These are phyloP conservation scores for Nomada goodeniana DNA, from an alignment of 2,888 invertebrate species.

Conservation along the genomic window DNA sequence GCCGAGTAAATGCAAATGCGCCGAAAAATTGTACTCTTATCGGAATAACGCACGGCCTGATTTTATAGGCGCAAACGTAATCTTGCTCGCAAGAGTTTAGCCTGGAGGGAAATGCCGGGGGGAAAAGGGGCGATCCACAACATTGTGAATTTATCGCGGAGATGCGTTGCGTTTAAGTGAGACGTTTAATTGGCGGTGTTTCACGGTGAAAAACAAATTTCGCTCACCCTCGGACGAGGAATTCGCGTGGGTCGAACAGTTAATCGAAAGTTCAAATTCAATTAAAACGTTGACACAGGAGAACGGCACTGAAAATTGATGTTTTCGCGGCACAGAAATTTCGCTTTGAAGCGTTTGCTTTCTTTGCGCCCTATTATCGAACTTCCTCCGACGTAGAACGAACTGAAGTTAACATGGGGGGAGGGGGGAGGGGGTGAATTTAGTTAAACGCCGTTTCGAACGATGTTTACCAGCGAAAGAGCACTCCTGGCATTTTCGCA, in stretches of 20 bases:
- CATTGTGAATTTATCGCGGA: not conserved
- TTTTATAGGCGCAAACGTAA: slow-evolving; percentile 7
- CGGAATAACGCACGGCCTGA: not conserved
- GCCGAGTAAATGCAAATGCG: no score
- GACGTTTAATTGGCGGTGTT: no score
- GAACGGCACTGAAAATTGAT: not conserved
- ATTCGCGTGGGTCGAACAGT: not conserved
- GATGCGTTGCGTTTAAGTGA: no score
- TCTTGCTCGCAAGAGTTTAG: not conserved
- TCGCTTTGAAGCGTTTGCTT: not conserved
- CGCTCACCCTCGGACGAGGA: not conserved
- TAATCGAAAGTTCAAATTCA: not conserved
- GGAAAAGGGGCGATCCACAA: not conserved
- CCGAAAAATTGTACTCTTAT: not conserved
- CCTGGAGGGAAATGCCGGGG: not conserved
- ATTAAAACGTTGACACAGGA: slow-evolving; percentile 3
- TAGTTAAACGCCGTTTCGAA: slow-evolving; percentile 15
- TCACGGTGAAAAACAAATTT: not conserved
- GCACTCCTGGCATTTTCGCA: not conserved
- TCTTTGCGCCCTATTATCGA: not conserved
- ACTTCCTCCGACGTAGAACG: not conserved
- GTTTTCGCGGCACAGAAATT: slow-evolving; percentile 4
- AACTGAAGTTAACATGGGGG: slow-evolving; percentile 8
- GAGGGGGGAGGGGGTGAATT: not conserved
- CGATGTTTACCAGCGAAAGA: not conserved